Conservation (phyloP, 2,888 invertebrate species). For the Cinara cedri region DNA sequence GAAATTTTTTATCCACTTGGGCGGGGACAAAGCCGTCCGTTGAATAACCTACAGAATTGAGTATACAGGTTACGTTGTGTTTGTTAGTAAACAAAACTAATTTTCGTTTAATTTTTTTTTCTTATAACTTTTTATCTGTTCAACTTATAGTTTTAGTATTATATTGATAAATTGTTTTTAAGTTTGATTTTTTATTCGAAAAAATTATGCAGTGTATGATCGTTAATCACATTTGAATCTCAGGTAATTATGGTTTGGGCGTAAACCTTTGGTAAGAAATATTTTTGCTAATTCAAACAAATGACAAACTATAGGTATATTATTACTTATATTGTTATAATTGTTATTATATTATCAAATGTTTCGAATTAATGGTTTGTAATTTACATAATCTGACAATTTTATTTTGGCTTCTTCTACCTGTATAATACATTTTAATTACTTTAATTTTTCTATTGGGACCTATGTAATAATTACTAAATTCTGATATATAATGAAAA, state of each 20-base stretch:
- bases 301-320: no score
- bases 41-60: background rate
- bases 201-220: slow-evolving; percentile 37
- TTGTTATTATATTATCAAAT: background rate
- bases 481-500: background rate
- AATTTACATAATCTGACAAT: background rate
- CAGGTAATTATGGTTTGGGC: slow-evolving; percentile 52
- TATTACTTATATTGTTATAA: background rate
- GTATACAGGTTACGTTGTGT: slow-evolving; percentile 18
- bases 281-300: background rate
- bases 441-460: background rate
- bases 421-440: background rate
- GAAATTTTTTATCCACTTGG: background rate
- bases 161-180: background rate
- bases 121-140: background rate
- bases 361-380: background rate
- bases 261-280: slow-evolving; percentile 15
- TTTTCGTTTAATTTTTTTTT: background rate
- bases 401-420: background rate
- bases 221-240: slow-evolving; percentile 35
- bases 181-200: background rate
- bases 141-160: background rate
- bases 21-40: slow-evolving; percentile 21
- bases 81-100: slow-evolving; percentile 46
- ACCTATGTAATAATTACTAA: background rate